These are phyloP conservation scores for Hyperoplus lanceolatus DNA, from an alignment of 2,797 vertebrate genomes.

Conservation along the genomic window DNA sequence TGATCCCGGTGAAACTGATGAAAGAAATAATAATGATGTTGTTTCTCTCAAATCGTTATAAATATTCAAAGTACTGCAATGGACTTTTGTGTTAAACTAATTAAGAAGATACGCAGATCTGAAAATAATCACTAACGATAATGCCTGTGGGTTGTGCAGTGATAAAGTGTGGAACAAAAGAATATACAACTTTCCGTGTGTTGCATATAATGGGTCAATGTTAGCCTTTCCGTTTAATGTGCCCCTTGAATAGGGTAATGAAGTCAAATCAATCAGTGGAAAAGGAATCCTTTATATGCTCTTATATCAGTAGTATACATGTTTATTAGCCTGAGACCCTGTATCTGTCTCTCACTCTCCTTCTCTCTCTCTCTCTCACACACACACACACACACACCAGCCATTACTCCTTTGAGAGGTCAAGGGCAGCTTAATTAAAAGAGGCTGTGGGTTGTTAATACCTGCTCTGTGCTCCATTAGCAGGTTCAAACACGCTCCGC, in stretches of 20 bases:
- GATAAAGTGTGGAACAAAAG: neutral
- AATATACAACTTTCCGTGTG: neutral
- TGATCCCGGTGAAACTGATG: neutral
- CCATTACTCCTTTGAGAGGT: slow-evolving; percentile 49
- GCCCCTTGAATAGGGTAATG: neutral
- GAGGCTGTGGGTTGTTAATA: slow-evolving; percentile 50
- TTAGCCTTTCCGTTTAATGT: neutral
- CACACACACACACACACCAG: neutral
- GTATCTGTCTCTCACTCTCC: neutral
- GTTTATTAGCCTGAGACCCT: neutral
- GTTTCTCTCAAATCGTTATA: neutral
- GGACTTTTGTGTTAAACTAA: neutral
- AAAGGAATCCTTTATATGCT: neutral
- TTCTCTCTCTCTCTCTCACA: neutral
- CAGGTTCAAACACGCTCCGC: slow-evolving; percentile 43
- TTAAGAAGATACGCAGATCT: neutral
- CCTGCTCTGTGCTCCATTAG: slow-evolving; percentile 57
- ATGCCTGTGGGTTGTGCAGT: neutral
- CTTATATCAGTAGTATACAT: neutral
- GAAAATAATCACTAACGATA: neutral
- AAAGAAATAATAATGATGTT: neutral
- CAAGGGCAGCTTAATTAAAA: slow-evolving; percentile 63
- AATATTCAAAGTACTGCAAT: neutral
- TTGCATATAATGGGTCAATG: neutral
- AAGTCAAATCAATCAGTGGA: neutral